A percentile compares a stretch with the other conserved stretches of the same genome.
These are phyloP conservation scores for Gephyroberyx darwinii DNA, from an alignment of 2,797 vertebrate species.

Conservation along the genomic window DNA sequence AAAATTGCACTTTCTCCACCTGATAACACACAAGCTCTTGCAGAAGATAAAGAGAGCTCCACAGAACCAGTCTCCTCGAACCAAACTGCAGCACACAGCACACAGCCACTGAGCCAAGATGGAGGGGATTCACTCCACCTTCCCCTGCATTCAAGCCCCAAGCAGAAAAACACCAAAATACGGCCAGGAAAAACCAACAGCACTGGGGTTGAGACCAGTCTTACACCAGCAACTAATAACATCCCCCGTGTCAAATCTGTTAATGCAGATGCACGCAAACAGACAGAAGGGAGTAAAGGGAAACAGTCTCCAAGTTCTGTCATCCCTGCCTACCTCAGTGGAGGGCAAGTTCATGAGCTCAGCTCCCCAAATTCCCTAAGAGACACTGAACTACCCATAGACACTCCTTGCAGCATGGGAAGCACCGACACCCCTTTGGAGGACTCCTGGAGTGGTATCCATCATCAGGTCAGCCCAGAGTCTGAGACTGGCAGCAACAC, in stretches of 20 bases:
- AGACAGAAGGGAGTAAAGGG: constrained; percentile 30
- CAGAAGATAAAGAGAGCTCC: constrained; percentile 17
- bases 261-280: constrained; percentile 27
- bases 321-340: constrained; percentile 32
- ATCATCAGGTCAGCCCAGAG: constrained; percentile 90
- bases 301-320: constrained; percentile 29
- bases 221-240: constrained; percentile 33
- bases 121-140: constrained; percentile 26
- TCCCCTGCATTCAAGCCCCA: constrained; percentile 33
- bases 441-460: constrained; percentile 86
- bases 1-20: constrained; percentile 48
- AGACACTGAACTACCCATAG: constrained; percentile 77
- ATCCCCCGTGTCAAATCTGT: constrained; percentile 19
- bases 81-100: constrained; percentile 24
- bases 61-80: constrained; percentile 15
- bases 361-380: constrained; percentile 71
- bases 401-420: constrained; percentile 83
- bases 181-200: constrained; percentile 32
- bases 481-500: constrained; percentile 94
- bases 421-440: constrained; percentile 81
- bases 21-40: constrained; percentile 20
- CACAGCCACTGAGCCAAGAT: constrained; percentile 26
- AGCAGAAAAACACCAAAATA: constrained; percentile 33
- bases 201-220: constrained; percentile 15
- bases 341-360: constrained; percentile 35